These are phyloP conservation scores for Tenthredo amoena DNA, from an alignment of 2,888 invertebrate genomes.

Conservation along the genomic window DNA sequence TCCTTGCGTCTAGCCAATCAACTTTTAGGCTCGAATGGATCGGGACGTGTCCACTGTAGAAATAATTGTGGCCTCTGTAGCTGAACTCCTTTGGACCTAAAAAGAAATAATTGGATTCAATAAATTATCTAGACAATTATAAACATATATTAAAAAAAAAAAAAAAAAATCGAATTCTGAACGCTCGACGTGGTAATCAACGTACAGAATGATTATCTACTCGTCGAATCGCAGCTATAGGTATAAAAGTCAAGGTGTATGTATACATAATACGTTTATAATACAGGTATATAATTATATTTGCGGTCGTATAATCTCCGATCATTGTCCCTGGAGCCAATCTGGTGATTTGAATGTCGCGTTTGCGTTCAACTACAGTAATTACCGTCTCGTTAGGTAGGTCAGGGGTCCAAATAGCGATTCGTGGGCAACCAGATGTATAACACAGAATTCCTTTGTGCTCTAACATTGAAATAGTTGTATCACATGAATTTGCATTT, in stretches of 20 bases:
- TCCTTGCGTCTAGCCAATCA: constrained; percentile 95
- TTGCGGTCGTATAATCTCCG: background rate
- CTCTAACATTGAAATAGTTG: background rate
- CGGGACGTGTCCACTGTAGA: constrained; percentile 91
- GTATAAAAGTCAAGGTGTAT: constrained; percentile 26
- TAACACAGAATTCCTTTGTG: background rate
- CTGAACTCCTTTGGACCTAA: constrained; percentile 94
- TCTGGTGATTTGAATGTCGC: background rate
- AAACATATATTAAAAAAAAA: no score
- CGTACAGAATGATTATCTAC: background rate
- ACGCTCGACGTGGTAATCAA: background rate
- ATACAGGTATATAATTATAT: background rate
- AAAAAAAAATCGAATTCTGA: background rate
- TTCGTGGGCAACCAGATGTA: background rate
- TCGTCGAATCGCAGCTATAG: background rate
- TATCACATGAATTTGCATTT: background rate
- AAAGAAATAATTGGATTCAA: constrained; percentile 58
- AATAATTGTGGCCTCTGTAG: constrained; percentile 93
- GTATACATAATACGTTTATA: background rate
- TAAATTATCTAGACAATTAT: background rate
- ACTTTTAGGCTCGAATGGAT: constrained; percentile 89
- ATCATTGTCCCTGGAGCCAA: background rate
- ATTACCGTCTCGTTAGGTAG: constrained; percentile 6
- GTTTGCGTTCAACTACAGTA: background rate
- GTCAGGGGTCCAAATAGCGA: constrained; percentile 13